These are phyloP conservation scores for Brachyopa scutellaris DNA, from an alignment of 2,888 invertebrate genomes.

Conservation along the genomic window DNA sequence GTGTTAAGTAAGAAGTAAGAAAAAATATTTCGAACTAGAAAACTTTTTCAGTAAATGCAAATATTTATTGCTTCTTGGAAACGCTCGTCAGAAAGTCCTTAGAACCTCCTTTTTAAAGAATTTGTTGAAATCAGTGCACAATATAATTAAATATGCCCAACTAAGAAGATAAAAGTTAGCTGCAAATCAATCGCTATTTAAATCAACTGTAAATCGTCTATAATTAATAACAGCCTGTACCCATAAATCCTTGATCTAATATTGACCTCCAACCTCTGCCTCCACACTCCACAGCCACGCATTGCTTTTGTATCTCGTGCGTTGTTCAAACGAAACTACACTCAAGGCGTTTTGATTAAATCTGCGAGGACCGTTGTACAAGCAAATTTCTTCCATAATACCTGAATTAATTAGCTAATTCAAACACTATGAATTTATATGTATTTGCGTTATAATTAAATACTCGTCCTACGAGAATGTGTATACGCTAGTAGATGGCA, in stretches of 20 bases:
- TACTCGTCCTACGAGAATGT: conserved; percentile 38
- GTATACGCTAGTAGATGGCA: not conserved
- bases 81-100: too few relatives aligned
- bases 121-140: too few relatives aligned
- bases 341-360: conserved; percentile 65
- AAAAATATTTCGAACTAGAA: too few relatives aligned
- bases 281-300: not conserved
- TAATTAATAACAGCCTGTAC: conserved; percentile 54
- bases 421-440: conserved; percentile 66
- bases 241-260: conserved; percentile 50
- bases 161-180: conserved; percentile 7
- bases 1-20: too few relatives aligned
- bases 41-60: too few relatives aligned
- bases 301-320: conserved; percentile 32
- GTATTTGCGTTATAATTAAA: conserved; percentile 65
- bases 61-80: too few relatives aligned
- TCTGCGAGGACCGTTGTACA: conserved; percentile 53
- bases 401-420: conserved; percentile 72
- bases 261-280: conserved; percentile 30
- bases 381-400: conserved; percentile 67
- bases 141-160: not conserved
- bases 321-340: conserved; percentile 42
- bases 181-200: conserved; percentile 26
- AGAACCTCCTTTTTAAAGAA: too few relatives aligned
- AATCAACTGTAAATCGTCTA: conserved; percentile 62